Evolutionary conservation across 2,797 vertebrate species (phyloP).

Genomic region (Arctocebus calabarensis): DNA sequence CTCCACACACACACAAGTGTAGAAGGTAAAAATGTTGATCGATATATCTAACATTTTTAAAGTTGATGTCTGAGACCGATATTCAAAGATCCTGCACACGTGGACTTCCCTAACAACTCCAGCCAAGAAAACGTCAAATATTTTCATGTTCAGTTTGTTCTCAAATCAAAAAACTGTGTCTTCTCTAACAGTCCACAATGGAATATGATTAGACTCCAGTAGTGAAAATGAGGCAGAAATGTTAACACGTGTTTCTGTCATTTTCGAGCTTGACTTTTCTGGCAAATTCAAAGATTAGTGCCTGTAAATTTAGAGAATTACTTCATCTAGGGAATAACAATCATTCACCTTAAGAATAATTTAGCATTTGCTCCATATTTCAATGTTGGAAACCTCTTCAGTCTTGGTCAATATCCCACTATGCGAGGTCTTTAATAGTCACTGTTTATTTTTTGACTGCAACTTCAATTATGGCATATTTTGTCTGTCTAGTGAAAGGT

Average conservation of each 20-base stretch:
- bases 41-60: background rate
- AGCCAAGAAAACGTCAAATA: background rate
- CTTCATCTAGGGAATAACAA: background rate
- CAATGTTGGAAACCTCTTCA: background rate
- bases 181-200: background rate
- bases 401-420: background rate
- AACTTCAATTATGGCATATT: background rate
- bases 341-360: background rate
- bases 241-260: background rate
- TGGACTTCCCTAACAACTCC: background rate
- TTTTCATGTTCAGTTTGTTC: background rate
- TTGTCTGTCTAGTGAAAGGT: background rate
- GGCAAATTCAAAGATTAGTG: background rate
- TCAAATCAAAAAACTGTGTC: background rate
- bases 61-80: background rate
- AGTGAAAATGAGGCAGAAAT: background rate
- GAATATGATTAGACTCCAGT: background rate
- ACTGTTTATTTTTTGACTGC: background rate
- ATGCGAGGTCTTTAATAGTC: background rate
- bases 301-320: background rate
- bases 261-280: slow-evolving; percentile 11
- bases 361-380: background rate
- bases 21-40: background rate
- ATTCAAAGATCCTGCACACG: background rate
- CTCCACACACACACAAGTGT: too few species aligned